A percentile compares a stretch with the other conserved stretches of the same genome.
These are phyloP conservation scores for Cantharis lateralis DNA, from an alignment of 2,888 invertebrate genomes.

Conservation along the genomic window DNA sequence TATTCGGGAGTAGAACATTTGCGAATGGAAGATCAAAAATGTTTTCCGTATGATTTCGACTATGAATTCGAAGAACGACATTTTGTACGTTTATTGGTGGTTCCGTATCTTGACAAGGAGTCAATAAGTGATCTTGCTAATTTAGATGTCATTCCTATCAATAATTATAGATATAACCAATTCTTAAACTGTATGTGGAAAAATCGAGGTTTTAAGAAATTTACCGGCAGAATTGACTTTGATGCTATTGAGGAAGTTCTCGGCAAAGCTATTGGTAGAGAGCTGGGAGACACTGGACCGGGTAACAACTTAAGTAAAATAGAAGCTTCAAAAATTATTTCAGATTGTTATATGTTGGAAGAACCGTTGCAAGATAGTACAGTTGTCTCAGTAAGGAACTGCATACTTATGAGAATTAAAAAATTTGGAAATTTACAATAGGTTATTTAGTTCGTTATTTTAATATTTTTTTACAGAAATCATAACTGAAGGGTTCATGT, in stretches of 20 bases:
- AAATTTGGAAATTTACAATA: not conserved
- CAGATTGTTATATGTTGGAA: not conserved
- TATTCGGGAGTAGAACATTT: constrained; percentile 16
- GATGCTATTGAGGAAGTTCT: constrained; percentile 9
- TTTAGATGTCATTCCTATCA: not conserved
- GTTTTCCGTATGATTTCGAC: constrained; percentile 16
- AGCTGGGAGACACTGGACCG: not conserved
- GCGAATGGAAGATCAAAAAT: constrained; percentile 12
- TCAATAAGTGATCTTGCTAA: constrained; percentile 9
- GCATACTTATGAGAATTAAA: not conserved
- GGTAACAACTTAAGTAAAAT: not conserved
- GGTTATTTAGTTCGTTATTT: not conserved
- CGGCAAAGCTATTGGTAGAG: not conserved
- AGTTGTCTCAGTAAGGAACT: not conserved
- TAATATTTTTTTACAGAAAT: not conserved
- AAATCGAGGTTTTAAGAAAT: constrained; percentile 6
- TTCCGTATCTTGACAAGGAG: constrained; percentile 13
- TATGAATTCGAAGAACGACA: constrained; percentile 12
- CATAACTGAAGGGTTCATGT: too few relatives aligned
- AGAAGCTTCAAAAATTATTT: not conserved
- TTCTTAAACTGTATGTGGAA: constrained; percentile 25
- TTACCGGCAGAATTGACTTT: constrained; percentile 14
- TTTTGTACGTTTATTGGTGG: constrained; percentile 14
- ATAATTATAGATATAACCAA: constrained; percentile 8
- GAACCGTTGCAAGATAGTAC: not conserved